phyloP scores from a whole-genome alignment of 2,888 invertebrate genomes.

The Agrotis segetum region DNA sequence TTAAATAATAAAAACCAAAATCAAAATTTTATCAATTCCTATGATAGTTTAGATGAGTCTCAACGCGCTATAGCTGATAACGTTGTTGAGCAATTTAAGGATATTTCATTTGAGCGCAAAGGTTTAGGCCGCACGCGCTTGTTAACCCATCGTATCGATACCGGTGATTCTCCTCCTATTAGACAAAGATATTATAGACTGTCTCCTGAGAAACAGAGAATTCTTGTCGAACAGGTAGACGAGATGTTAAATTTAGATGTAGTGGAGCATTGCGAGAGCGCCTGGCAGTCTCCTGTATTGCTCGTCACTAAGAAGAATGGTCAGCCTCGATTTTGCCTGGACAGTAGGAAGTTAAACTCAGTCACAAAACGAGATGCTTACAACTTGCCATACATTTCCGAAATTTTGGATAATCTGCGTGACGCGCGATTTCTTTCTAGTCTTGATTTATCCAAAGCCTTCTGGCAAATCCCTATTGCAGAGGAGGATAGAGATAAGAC shows the following conservation, averaged over 20 bases:
- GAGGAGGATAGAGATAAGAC: background rate
- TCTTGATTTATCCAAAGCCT: slow-evolving; percentile 1
- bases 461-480: slow-evolving; percentile 4
- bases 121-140: no score
- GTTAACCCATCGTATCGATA: background rate
- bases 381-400: background rate
- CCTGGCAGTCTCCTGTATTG: slow-evolving; percentile 3
- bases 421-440: background rate
- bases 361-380: slow-evolving; percentile 7
- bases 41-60: background rate
- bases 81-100: no score
- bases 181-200: background rate
- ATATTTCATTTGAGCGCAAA: no score
- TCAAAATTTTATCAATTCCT: no score
- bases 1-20: no score
- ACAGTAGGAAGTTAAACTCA: background rate
- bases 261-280: background rate
- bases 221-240: slow-evolving; percentile 6
- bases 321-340: slow-evolving; percentile 1
- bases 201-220: background rate
- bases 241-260: background rate
- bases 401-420: background rate
- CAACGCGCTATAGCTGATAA: background rate
- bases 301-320: slow-evolving; percentile 2
- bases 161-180: background rate